A percentile compares a stretch with the other conserved stretches of the same genome.
phyloP scores from a whole-genome alignment of 2,797 vertebrate genomes.

The Acrossocheilus wenchowensis region DNA sequence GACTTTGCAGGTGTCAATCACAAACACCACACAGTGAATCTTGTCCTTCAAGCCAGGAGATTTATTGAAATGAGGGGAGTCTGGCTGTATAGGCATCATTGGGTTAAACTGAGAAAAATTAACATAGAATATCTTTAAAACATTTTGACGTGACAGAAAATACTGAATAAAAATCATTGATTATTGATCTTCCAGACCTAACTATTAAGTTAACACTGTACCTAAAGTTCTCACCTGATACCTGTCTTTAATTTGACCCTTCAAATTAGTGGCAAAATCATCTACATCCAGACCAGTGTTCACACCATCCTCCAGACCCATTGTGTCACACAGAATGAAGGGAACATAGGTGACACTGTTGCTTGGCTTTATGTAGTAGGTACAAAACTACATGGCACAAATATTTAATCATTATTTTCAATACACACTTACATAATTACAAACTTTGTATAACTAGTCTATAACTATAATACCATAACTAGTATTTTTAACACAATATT shows the following conservation, averaged over 20 bases:
- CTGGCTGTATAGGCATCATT: constrained; percentile 56
- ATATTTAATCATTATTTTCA: background rate
- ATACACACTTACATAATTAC: background rate
- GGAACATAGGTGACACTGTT: constrained; percentile 61
- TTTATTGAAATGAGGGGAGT: constrained; percentile 59
- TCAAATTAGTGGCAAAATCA: constrained; percentile 71
- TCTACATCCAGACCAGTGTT: constrained; percentile 72
- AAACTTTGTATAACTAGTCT: background rate
- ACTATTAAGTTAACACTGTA: background rate
- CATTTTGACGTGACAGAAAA: background rate
- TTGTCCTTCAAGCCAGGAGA: constrained; percentile 60
- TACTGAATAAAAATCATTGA: background rate
- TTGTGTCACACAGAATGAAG: constrained; percentile 75
- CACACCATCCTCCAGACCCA: constrained; percentile 74
- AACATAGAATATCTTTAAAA: background rate
- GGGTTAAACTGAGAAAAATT: constrained; percentile 67
- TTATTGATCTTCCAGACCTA: background rate
- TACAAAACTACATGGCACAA: constrained; percentile 70
- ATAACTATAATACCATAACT: background rate
- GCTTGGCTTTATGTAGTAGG: constrained; percentile 68
- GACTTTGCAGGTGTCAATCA: constrained; percentile 68
- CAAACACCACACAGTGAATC: constrained; percentile 75
- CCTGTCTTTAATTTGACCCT: constrained; percentile 73
- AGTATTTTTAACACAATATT: background rate
- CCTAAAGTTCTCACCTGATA: constrained; percentile 60